Evolutionary conservation across 1,140 invertebrate genomes (phyloP), one percentile per base, ranked within the genome.

Genomic region (Heliconius eleuchia): DNA sequence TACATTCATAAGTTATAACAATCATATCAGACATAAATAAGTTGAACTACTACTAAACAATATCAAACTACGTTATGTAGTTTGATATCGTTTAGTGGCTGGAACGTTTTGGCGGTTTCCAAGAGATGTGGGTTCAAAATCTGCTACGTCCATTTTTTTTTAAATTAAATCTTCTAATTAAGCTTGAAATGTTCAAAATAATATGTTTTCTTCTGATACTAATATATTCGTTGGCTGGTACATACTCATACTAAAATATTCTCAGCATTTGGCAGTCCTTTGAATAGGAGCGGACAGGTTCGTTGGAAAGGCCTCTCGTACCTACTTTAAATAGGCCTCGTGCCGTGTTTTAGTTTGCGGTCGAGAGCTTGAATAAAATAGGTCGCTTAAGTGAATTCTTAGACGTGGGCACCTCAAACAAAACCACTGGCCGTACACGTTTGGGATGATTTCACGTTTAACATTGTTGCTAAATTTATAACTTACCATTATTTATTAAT

Each of bases 351-450:
- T 72, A 42, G 66, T 79, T 75, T 74, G 57, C 78, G 73, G 78
- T 80, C 66, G 66, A 79, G 66, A 80, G 74, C 74, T 74, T 76
- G 74, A 76, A 76, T 73, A 76, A 80, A 76, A 80, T 73, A 76
- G 79, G 74, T 57, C 70, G 74, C 71, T 73, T 77, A 73, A 74
- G 71, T 80, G 72, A 74, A 74, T 77, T 80, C 71, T 71, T 74
- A 77, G 71, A 57, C 19, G 19, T 76, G 39, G 18, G 19, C 57
- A 52, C 57, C 71, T 77, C 75, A 77, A 80, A 77, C 75, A 74
- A 77, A 77, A 80, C 60, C 60, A 30, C 60, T 3, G 60, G 11
- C 60, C 74, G 71, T 74, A 52, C 71, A 39, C 75, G 8, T 23
- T 73, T 50, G 71, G 57, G 50, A 74, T 74, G 46, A 74, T 80